Evolutionary conservation across 64 coral and sea anemone genomes (phyloP).

Genomic region (Porites australiensis): DNA sequence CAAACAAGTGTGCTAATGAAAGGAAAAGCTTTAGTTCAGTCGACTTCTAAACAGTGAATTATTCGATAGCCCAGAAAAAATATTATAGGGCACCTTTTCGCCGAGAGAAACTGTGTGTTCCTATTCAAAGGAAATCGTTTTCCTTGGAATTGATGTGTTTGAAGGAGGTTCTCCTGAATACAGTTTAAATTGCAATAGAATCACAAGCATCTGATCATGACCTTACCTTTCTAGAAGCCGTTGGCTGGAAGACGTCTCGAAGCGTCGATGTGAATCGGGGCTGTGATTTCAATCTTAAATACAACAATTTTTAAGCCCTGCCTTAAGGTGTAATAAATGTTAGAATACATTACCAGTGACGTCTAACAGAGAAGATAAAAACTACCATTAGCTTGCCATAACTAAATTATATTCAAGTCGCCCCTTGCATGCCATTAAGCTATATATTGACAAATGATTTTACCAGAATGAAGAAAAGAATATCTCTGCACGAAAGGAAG

Average conservation of each 20-base stretch:
- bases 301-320: background rate
- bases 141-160: too few relatives aligned
- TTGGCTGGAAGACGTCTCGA: background rate
- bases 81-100: too few relatives aligned
- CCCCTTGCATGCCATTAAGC: background rate
- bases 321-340: background rate
- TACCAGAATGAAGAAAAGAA: background rate
- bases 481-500: background rate
- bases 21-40: too few relatives aligned
- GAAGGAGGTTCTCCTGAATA: too few relatives aligned
- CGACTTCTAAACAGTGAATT: too few relatives aligned
- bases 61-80: too few relatives aligned
- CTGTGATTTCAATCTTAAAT: background rate
- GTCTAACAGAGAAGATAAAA: background rate
- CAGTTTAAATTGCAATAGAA: too few relatives aligned
- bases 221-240: background rate
- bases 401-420: conserved; percentile 10
- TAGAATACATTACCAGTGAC: conserved; percentile 3
- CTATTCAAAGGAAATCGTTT: too few relatives aligned
- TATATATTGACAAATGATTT: background rate
- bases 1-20: too few relatives aligned
- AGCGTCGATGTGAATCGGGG: background rate
- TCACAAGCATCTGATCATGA: background rate
- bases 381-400: conserved; percentile 31
- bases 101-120: too few relatives aligned